A percentile compares a stretch with the other conserved stretches of the same genome.
phyloP scores from a whole-genome alignment of 2,888 invertebrate species.

The Parelbella ahira region DNA sequence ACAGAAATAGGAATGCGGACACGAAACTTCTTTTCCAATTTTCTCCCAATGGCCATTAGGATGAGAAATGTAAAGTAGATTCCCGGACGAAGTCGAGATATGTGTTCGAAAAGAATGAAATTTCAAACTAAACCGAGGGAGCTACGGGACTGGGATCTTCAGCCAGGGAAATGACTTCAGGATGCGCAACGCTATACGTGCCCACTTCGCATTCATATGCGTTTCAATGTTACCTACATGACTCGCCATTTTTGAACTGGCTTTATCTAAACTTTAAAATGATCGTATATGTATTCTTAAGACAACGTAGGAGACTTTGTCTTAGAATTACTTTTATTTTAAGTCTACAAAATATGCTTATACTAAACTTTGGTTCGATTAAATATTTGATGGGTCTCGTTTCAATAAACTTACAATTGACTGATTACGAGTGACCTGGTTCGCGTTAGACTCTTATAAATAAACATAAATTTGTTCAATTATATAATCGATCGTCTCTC shows the following conservation, averaged over 20 bases:
- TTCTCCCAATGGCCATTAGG: conserved; percentile 79
- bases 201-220: conserved; percentile 21
- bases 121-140: conserved; percentile 65
- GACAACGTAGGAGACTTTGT: too few species aligned
- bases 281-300: background rate
- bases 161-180: conserved; percentile 46
- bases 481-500: too few species aligned
- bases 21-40: conserved; percentile 78
- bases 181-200: conserved; percentile 33
- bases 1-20: conserved; percentile 51
- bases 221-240: conserved; percentile 20
- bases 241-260: conserved; percentile 17
- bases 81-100: conserved; percentile 73
- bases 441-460: too few species aligned
- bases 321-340: too few species aligned
- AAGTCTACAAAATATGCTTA: too few species aligned
- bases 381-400: too few species aligned
- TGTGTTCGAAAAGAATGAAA: conserved; percentile 76
- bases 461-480: too few species aligned
- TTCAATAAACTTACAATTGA: too few species aligned
- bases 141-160: conserved; percentile 43
- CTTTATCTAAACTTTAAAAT: conserved; percentile 9
- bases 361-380: too few species aligned
- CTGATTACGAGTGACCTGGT: too few species aligned
- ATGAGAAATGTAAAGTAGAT: conserved; percentile 80